Evolutionary conservation across 2,113 vertebrate genomes (phyloP), one percentile per base, ranked within the genome.

Genomic region (Ranitomeya variabilis): DNA sequence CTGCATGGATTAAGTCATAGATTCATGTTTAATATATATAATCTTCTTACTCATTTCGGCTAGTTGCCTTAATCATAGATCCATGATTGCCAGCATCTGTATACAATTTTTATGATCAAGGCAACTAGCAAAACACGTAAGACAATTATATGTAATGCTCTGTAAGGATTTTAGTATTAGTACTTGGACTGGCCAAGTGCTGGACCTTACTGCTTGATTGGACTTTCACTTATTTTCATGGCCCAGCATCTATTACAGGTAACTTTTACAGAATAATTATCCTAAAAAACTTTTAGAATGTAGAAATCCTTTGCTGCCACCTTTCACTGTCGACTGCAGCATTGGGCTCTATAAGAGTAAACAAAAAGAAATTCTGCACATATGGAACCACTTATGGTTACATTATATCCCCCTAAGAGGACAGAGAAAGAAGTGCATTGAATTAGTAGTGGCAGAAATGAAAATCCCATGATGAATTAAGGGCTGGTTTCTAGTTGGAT

Each of bases 361-460:
- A 86, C 54, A 76, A 59, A 51, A 11, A 51, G 7, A 76, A 45
- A 59, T 77, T n/a, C 71, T n/a, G 55, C 57, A 45, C 71, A 86
- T 77, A 62, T 77, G 69, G 71, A 62, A 76, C 6, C 19, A 86
- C 13, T 74, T 85, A 37, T 59, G 31, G 31, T 86, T 77, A 59
- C 84, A 77, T 77, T 77, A 64, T 60, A 86, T 62, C 71, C 84
- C 84, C 21, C 31, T 23, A 21, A 54, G 37, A 71, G 15, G 52
- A 26, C n/a, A 21, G 31, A 76, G 31, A 76, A 76, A 55, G 67
- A 57, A 37, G 54, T 51, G 10, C 26, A 86, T 86, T 62, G 55
- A 59, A 86, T 86, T 76, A 86, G 31, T 21, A 51, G 57, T 86
- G 71, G 55, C 84, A 77, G 73, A 62, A 74, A 86, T 86, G 59